phyloP scores from a whole-genome alignment of 2,888 invertebrate species.

The Trissoscelio sp. region DNA sequence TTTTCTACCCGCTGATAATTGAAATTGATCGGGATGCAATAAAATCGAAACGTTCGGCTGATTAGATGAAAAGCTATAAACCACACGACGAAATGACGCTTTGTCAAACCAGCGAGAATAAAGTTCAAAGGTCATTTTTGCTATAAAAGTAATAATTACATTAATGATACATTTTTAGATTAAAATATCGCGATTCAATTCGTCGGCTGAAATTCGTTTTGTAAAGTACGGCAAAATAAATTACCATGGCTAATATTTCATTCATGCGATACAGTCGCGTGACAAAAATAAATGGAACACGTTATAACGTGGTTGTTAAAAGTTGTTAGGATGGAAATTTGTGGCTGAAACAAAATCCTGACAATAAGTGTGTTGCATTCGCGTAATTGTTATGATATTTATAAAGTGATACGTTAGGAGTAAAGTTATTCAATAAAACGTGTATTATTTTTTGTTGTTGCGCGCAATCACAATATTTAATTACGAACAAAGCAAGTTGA shows the following conservation, averaged over 20 bases:
- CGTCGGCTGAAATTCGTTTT: conserved; percentile 43
- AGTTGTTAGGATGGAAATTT: conserved; percentile 44
- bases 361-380: conserved; percentile 2
- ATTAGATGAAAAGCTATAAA: background rate
- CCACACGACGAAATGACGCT: conserved; percentile 12
- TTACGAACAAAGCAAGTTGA: conserved; percentile 9
- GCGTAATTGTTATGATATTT: conserved; percentile 11
- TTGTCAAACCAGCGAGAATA: background rate
- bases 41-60: background rate
- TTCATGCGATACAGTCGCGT: conserved; percentile 53
- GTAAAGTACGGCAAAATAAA: conserved; percentile 37
- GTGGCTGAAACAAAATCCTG: background rate
- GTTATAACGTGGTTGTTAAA: conserved; percentile 45
- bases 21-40: background rate
- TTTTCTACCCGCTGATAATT: conserved; percentile 8
- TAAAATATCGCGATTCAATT: conserved; percentile 35
- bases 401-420: conserved; percentile 6
- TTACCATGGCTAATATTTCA: conserved; percentile 53
- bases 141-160: conserved; percentile 34
- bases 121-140: conserved; percentile 16
- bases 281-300: conserved; percentile 58
- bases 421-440: conserved; percentile 5
- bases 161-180: conserved; percentile 43
- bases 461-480: conserved; percentile 8
- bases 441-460: background rate